Evolutionary conservation across 2,888 invertebrate species (phyloP), one percentile per base, ranked within the genome.

Genomic region (Galeruca laticollis): DNA sequence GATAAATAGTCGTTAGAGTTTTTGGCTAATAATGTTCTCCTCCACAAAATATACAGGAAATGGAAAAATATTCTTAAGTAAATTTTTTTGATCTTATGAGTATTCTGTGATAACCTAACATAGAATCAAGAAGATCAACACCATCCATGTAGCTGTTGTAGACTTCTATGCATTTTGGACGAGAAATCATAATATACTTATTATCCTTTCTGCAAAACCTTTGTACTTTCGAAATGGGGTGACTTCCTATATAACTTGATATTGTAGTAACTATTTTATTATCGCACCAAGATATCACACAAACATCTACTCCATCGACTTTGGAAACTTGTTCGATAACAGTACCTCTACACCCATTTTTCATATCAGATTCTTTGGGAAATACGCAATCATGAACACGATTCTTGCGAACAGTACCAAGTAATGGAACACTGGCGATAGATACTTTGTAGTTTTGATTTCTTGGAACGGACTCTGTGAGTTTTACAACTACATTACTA

Each of bases 251-350:
- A 75, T 82, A 83, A 70, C 77, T 78, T 9, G 82, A 83, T 52
- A 76, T 73, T 13, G 81, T 75, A 13, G 71, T 79, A 6, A 84
- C 82, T 69, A 78, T 72, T 78, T 83, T 83, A 71, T 83, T 84
- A 71, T 82, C 80, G 69, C 79, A 80, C 81, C 82, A 84, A 13
- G 76, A 73, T 40, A 82, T 79, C 26, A 26, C 60, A 64, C 75
- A 54, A 68, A 63, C 13, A 78, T 77, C 68, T 61, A 72, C 67
- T n/a, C 68, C 73, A 69, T 79, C 75, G 47, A 73, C 69, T 37
- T 52, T 71, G 31, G 72, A 72, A 57, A 77, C 64, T 73, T 75
- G 72, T 74, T 79, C 78, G 52, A 10, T 56, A 69, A 43, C n/a
- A n/a, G n/a, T n/a, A 43, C 1, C 43, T 49, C 3, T 49, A 2